phyloP scores from a whole-genome alignment of 2,888 invertebrate species.

The Phalera bucephala region DNA sequence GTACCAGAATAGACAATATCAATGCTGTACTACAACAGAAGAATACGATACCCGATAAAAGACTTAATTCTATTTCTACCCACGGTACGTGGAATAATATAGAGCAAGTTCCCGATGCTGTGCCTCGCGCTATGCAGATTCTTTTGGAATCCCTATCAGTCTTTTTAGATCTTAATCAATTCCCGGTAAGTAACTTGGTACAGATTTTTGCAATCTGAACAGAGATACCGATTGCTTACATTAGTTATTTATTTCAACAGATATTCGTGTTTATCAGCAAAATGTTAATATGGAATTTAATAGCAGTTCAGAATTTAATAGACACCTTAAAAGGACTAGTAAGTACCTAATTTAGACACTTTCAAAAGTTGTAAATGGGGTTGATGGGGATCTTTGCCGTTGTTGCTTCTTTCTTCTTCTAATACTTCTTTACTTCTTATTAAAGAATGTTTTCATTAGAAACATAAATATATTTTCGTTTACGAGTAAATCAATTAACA shows the following conservation, averaged over 20 bases:
- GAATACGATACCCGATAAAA: constrained; percentile 1
- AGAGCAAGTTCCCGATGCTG: constrained; percentile 15
- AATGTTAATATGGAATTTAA: constrained; percentile 45
- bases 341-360: constrained; percentile 3
- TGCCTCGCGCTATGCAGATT: constrained; percentile 36
- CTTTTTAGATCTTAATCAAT: constrained; percentile 44
- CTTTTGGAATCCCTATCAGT: constrained; percentile 46
- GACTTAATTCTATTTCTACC: not conserved
- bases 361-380: too few relatives aligned
- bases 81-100: not conserved
- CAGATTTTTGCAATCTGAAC: too few relatives aligned
- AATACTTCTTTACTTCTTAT: too few relatives aligned
- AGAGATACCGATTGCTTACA: too few relatives aligned
- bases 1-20: constrained; percentile 38
- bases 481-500: too few relatives aligned
- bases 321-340: constrained; percentile 49
- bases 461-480: too few relatives aligned
- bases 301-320: constrained; percentile 49
- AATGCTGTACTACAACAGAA: constrained; percentile 34
- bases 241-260: constrained; percentile 31
- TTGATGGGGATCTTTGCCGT: too few relatives aligned
- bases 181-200: constrained; percentile 46
- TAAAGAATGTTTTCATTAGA: too few relatives aligned
- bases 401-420: too few relatives aligned
- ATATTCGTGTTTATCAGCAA: constrained; percentile 49